Conservation (phyloP, 2,797 vertebrate genomes). For the Gobio occitaniae region DNA sequence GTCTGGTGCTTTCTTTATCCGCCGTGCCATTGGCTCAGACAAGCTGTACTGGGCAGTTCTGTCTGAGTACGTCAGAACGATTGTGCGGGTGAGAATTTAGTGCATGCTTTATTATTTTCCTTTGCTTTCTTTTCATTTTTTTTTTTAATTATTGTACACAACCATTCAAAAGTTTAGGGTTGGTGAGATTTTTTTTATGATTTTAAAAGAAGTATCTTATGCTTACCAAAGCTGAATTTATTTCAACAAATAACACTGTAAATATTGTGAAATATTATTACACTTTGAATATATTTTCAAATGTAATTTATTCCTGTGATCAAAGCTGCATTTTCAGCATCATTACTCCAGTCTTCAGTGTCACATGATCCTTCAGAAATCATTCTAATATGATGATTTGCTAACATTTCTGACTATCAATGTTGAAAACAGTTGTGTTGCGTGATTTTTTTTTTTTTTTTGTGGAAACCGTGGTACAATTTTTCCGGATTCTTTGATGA, state of each 20-base stretch:
- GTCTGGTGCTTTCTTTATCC: conserved; percentile 95
- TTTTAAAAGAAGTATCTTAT: neutral
- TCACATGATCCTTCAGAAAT: conserved; percentile 7
- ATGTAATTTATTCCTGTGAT: neutral
- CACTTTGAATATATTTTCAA: neutral
- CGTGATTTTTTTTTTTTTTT: neutral
- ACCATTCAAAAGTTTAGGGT: neutral
- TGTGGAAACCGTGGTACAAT: neutral
- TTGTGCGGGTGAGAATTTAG: conserved; percentile 82
- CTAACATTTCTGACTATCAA: neutral
- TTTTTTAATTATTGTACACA: neutral
- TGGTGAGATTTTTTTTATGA: neutral
- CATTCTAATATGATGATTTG: neutral
- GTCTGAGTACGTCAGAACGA: conserved; percentile 92
- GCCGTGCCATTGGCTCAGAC: conserved; percentile 90
- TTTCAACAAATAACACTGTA: neutral
- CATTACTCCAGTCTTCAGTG: neutral
- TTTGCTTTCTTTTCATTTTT: neutral
- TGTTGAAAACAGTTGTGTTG: neutral
- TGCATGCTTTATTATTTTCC: neutral
- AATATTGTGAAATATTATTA: neutral
- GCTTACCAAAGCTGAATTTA: neutral
- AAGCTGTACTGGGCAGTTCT: conserved; percentile 96
- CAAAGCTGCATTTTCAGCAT: neutral
- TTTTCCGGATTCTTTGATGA: neutral